A percentile compares a stretch with the other conserved stretches of the same genome.
phyloP scores from a whole-genome alignment of 1,140 invertebrate species.

The Eueides isabella region DNA sequence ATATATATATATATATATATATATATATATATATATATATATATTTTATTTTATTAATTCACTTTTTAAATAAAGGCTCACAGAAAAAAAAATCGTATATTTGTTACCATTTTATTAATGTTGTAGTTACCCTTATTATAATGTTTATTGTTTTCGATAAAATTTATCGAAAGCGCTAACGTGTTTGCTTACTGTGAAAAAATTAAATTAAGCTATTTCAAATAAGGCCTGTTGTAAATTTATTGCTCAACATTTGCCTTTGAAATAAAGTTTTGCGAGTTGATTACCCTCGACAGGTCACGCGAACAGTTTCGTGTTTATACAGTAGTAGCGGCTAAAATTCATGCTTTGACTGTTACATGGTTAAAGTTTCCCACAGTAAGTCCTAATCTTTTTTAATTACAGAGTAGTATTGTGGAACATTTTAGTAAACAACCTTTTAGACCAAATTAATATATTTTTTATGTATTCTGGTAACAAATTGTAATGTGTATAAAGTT shows the following conservation, averaged over 20 bases:
- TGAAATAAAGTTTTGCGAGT: slow-evolving; percentile 40
- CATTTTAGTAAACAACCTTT: neutral
- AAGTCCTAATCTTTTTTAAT: neutral
- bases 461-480: neutral
- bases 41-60: too few species aligned
- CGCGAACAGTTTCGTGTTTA: slow-evolving; percentile 27
- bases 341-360: slow-evolving; percentile 20
- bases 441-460: neutral
- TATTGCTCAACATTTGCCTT: slow-evolving; percentile 40
- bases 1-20: too few species aligned
- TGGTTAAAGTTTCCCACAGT: slow-evolving; percentile 22
- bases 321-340: slow-evolving; percentile 12
- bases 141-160: neutral
- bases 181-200: neutral
- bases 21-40: too few species aligned
- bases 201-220: slow-evolving; percentile 26
- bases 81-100: too few species aligned
- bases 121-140: neutral
- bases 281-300: slow-evolving; percentile 39
- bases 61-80: too few species aligned
- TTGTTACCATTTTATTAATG: neutral
- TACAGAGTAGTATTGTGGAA: neutral
- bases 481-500: neutral
- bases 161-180: neutral
- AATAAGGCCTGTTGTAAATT: slow-evolving; percentile 31